Percentiles rank a stretch among this genome's conserved stretches.
phyloP scores from a whole-genome alignment of 2,113 vertebrate genomes.

The Nesospiza acunhae region DNA sequence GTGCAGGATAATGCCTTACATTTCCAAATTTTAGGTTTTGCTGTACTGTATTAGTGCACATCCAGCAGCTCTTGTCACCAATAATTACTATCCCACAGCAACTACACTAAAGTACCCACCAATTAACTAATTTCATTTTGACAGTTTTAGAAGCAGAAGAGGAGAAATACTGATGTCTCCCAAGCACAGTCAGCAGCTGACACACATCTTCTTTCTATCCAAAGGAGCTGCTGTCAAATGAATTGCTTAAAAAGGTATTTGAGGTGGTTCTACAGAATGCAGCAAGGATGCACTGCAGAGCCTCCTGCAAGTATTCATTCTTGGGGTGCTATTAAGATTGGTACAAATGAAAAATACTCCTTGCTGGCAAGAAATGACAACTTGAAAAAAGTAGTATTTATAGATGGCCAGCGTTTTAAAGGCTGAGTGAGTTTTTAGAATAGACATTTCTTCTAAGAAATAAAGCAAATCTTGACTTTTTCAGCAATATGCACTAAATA shows the following conservation, averaged over 20 bases:
- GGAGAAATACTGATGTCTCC: constrained; percentile 55
- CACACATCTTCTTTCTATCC: constrained; percentile 37
- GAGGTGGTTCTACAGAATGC: background rate
- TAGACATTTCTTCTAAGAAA: constrained; percentile 8
- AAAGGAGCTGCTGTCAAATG: constrained; percentile 58
- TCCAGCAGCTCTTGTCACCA: constrained; percentile 40
- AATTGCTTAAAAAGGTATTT: constrained; percentile 52
- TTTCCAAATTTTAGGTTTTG: constrained; percentile 19
- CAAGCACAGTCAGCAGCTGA: constrained; percentile 51
- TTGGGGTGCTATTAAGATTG: background rate
- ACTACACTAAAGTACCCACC: constrained; percentile 17
- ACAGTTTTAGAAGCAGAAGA: constrained; percentile 61
- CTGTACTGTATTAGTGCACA: background rate
- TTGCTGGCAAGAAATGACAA: background rate
- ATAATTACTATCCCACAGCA: constrained; percentile 44
- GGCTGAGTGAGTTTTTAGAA: background rate
- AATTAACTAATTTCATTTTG: constrained; percentile 63
- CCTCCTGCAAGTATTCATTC: constrained; percentile 45
- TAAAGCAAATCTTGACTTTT: constrained; percentile 60
- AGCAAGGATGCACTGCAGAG: background rate
- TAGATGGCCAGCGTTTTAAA: background rate
- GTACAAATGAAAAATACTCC: constrained; percentile 26
- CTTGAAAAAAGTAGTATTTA: constrained; percentile 3
- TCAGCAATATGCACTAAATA: constrained; percentile 39
- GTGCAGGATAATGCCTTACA: background rate